Conservation (phyloP, 1,140 invertebrate species). For the Leptinotarsa defecta region DNA sequence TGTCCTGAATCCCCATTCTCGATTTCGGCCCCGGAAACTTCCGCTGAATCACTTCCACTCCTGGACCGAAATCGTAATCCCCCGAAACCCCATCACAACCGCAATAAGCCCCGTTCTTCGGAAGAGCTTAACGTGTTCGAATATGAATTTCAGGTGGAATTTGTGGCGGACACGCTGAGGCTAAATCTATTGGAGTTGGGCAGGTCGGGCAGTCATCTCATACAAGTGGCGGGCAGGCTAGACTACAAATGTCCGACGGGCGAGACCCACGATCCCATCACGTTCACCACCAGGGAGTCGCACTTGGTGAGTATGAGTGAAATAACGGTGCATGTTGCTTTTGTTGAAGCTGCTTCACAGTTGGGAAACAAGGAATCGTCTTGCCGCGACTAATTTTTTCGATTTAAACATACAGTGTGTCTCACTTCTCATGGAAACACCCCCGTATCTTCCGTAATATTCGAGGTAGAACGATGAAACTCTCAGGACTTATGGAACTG, state of each 20-base stretch:
- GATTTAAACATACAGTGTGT: too few species aligned
- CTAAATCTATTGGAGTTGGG: slow-evolving; percentile 90
- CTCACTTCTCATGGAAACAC: too few species aligned
- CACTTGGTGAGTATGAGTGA: slow-evolving; percentile 73
- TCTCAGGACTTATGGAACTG: too few species aligned
- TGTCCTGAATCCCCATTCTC: too few species aligned
- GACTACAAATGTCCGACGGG: slow-evolving; percentile 89
- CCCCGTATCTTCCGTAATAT: too few species aligned
- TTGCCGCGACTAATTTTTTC: too few species aligned
- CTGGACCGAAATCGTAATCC: neutral
- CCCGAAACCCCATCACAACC: neutral
- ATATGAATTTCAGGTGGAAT: slow-evolving; percentile 75
- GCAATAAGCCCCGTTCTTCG: neutral
- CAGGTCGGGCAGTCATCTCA: slow-evolving; percentile 79
- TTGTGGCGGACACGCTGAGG: slow-evolving; percentile 83
- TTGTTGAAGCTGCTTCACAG: neutral
- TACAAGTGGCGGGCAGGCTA: slow-evolving; percentile 84
- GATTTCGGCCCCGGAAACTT: neutral
- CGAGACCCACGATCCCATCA: slow-evolving; percentile 84
- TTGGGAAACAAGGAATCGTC: too few species aligned
- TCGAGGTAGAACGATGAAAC: too few species aligned
- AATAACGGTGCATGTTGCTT: neutral
- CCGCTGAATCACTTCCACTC: neutral
- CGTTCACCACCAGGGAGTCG: slow-evolving; percentile 87
- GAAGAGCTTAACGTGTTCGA: neutral